Percentiles rank a stretch among this genome's conserved stretches.
Conservation (phyloP, 2,113 vertebrate species). For the Caracal caracal region DNA sequence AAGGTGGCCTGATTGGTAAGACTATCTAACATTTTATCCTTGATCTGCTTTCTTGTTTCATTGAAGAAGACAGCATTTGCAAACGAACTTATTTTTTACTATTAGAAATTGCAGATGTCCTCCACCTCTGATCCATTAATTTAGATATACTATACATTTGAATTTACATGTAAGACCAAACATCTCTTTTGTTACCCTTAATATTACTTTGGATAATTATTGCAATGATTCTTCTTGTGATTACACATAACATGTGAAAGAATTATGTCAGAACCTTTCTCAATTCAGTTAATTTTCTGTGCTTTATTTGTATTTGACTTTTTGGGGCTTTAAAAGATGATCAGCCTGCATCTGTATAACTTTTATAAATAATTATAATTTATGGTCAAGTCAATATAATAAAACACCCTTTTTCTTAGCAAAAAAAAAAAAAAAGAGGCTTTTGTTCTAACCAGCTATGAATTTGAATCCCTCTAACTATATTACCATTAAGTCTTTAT, state of each 20-base stretch:
- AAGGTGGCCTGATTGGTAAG: background rate
- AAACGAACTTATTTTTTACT: slow-evolving; percentile 1
- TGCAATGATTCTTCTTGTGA: background rate
- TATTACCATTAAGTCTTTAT: background rate
- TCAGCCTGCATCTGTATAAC: slow-evolving; percentile 23
- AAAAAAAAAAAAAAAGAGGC: background rate
- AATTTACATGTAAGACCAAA: background rate
- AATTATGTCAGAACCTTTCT: slow-evolving; percentile 13
- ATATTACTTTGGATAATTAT: slow-evolving; percentile 12
- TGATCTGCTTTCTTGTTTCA: background rate
- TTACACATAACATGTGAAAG: background rate
- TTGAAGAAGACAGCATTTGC: slow-evolving; percentile 14
- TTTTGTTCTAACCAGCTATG: slow-evolving; percentile 7
- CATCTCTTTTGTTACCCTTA: background rate
- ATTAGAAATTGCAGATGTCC: background rate
- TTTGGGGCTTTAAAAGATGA: slow-evolving; percentile 18
- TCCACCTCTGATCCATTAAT: background rate
- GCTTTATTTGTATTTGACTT: slow-evolving; percentile 29
- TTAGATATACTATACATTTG: background rate
- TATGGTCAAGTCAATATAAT: background rate
- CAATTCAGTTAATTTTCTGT: background rate
- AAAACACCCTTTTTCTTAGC: slow-evolving; percentile 34
- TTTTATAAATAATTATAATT: slow-evolving; percentile 30
- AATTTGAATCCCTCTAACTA: background rate
- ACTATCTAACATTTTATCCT: slow-evolving; percentile 17